Evolutionary conservation across 2,888 invertebrate species (phyloP), one percentile per base, ranked within the genome.

Genomic region (Metalampra italica): DNA sequence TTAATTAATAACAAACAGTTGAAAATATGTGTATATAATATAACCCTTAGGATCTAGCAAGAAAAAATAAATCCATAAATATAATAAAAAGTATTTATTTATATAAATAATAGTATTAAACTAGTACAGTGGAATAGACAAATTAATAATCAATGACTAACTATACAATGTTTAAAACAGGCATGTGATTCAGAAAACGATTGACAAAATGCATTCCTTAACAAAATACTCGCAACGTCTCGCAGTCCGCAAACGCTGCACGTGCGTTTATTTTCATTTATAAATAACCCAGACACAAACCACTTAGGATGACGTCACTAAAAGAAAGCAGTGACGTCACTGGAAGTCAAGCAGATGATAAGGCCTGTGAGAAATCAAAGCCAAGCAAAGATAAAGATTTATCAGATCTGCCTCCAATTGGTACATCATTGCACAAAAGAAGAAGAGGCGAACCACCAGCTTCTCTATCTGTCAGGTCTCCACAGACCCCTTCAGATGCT

Each of bases 201-300:
- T 56, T 48, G 54, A 41, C 53, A 60, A 55, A 58, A 86, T 86
- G 82, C 86, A 86, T 87, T 86, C 86, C 84, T 66, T n/a, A 64
- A 66, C 72, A 67, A 68, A 74, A 63, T 61, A 59, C 67, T 72
- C 60, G 59, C 59, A 57, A 64, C 66, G 62, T 51, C 55, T 60
- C 63, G 62, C 38, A 29, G 22, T 60, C 61, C 50, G 55, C 64
- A 58, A 61, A 60, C 68, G 59, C 56, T 65, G 71, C 86, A 82
- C 82, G 80, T 86, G 83, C 74, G 68, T 77, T 78, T 81, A 82
- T 87, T 86, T 82, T 82, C 75, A 77, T 77, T 75, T 81, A 84
- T 80, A 82, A 82, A 86, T 86, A 84, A 73, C 63, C 59, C 62
- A 72, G 75, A 75, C 73, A 69, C 60, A 61, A 62, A 60, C 13